Conservation (phyloP, 2,888 invertebrate species). For the Drosophila tripunctata region DNA sequence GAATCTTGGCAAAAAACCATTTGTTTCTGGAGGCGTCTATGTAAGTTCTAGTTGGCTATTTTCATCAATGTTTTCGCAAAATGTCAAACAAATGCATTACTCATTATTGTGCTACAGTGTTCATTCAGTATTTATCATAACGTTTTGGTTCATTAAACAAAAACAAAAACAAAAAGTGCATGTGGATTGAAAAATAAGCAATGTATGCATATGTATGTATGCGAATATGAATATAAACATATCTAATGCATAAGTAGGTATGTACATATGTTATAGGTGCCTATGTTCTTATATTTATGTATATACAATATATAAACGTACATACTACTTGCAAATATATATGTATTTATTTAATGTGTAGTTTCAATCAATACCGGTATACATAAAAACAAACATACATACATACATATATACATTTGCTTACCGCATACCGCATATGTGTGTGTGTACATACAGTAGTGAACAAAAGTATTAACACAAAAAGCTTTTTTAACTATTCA, state of each 20-base stretch:
- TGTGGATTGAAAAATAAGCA: too few species aligned
- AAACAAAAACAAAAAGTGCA: too few species aligned
- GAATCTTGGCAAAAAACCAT: constrained; percentile 36
- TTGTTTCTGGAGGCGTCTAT: constrained; percentile 67
- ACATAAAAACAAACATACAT: constrained; percentile 5
- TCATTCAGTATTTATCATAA: constrained; percentile 9
- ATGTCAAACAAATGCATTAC: constrained; percentile 5
- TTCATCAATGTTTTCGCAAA: not conserved
- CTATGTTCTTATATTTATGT: not conserved
- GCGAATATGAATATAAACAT: not conserved
- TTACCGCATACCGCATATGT: constrained; percentile 1
- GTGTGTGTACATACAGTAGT: not conserved
- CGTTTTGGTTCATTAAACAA: constrained; percentile 1
- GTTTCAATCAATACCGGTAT: constrained; percentile 12
- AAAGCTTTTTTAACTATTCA: too few species aligned
- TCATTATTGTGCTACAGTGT: constrained; percentile 8
- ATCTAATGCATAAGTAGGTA: not conserved
- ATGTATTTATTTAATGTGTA: constrained; percentile 8
- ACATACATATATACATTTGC: constrained; percentile 6
- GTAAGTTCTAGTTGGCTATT: constrained; percentile 58
- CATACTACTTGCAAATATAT: not conserved
- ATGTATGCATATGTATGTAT: not conserved
- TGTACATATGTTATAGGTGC: not conserved
- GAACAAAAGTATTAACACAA: not conserved
- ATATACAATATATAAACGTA: not conserved